Evolutionary conservation across 2,888 invertebrate genomes (phyloP).

Genomic region (Aromia moschata): DNA sequence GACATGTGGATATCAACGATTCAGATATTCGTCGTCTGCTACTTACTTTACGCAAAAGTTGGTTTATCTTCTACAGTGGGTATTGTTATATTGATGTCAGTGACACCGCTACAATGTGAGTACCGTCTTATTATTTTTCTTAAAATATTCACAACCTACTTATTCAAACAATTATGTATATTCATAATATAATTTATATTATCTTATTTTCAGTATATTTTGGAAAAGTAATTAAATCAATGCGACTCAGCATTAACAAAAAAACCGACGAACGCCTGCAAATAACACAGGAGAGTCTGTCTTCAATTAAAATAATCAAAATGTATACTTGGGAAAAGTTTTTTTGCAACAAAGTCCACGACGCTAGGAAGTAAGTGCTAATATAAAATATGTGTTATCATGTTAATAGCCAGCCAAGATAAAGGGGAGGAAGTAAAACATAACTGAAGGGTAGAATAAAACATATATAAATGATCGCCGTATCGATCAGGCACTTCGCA

Average conservation of each 20-base stretch:
- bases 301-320: conserved; percentile 49
- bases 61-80: conserved; percentile 66
- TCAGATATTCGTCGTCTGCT: conserved; percentile 81
- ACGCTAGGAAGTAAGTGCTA: conserved; percentile 40
- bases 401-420: too few species aligned
- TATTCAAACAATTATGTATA: too few species aligned
- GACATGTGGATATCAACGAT: conserved; percentile 92
- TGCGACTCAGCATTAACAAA: conserved; percentile 49
- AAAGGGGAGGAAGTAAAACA: too few species aligned
- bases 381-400: too few species aligned
- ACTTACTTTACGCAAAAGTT: conserved; percentile 74
- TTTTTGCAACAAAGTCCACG: conserved; percentile 40
- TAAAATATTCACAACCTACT: too few species aligned
- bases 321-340: conserved; percentile 51
- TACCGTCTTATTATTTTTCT: neutral
- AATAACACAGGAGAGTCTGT: conserved; percentile 47
- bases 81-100: conserved; percentile 63
- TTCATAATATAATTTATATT: too few species aligned
- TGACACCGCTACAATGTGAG: conserved; percentile 62
- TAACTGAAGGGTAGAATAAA: too few species aligned
- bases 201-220: conserved; percentile 46
- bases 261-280: conserved; percentile 49
- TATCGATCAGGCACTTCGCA: too few species aligned
- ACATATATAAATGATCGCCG: too few species aligned
- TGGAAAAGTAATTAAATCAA: conserved; percentile 27